Conservation (phyloP, 64 coral and sea anemone species). For the Montipora sp. region DNA sequence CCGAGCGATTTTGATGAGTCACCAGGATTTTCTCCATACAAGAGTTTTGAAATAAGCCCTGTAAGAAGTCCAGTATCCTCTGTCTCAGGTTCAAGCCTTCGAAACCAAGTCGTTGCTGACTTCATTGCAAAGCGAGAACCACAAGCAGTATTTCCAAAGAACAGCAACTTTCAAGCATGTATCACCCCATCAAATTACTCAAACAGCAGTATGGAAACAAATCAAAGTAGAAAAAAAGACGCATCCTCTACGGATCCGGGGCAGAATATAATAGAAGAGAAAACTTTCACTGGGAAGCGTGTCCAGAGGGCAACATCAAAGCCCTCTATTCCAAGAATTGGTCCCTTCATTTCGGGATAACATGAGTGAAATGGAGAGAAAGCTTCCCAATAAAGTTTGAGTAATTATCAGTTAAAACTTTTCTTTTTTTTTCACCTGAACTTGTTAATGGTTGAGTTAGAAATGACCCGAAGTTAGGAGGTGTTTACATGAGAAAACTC, state of each 20-base stretch:
- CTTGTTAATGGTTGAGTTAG: too few relatives aligned
- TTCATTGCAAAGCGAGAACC: slow-evolving; percentile 53
- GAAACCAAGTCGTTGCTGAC: slow-evolving; percentile 32
- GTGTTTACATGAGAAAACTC: too few relatives aligned
- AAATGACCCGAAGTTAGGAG: too few relatives aligned
- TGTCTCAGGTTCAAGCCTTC: slow-evolving; percentile 28
- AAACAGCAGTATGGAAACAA: slow-evolving; percentile 48
- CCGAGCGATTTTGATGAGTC: slow-evolving; percentile 9
- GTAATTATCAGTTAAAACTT: too few relatives aligned
- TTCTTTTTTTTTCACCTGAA: too few relatives aligned
- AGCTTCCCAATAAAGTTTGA: background rate
- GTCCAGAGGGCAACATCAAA: slow-evolving; percentile 18
- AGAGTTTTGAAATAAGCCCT: slow-evolving; percentile 46
- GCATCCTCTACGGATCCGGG: background rate
- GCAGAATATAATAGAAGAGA: slow-evolving; percentile 24
- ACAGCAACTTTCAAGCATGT: slow-evolving; percentile 82
- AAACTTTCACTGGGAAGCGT: background rate
- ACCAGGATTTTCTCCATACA: slow-evolving; percentile 27
- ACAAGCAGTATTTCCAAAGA: slow-evolving; percentile 71
- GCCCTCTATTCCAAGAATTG: slow-evolving; percentile 72
- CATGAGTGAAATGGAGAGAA: background rate
- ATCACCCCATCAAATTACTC: slow-evolving; percentile 80
- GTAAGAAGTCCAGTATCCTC: background rate
- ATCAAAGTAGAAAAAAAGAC: background rate
- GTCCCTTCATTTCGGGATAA: slow-evolving; percentile 71